Conservation (phyloP, 1,140 invertebrate species). For the Dermatophagoides farinae region DNA sequence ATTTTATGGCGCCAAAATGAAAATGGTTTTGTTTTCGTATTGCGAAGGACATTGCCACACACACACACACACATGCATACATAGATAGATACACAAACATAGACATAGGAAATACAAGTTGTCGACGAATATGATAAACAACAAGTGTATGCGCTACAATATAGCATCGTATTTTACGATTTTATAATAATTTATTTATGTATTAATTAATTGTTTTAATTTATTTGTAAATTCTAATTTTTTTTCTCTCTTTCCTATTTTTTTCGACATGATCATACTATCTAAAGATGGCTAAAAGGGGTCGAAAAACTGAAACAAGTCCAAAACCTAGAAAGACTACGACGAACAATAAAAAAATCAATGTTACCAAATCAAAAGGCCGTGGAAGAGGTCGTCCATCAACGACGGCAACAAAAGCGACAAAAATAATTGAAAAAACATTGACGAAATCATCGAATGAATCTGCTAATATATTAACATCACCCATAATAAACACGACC, state of each 20-base stretch:
- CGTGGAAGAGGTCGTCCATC: not conserved
- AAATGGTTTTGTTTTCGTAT: not conserved
- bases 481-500: not conserved
- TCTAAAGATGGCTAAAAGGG: constrained; percentile 5
- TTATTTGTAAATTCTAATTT: not conserved
- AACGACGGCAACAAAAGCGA: not conserved
- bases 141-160: not conserved
- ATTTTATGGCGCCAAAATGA: not conserved
- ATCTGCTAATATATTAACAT: not conserved
- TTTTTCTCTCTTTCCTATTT: not conserved
- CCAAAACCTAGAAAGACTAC: not conserved
- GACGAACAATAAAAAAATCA: not conserved
- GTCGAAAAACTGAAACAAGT: not conserved
- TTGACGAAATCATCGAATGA: too few relatives aligned
- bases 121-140: too few relatives aligned
- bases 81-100: too few relatives aligned
- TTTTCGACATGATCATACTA: not conserved
- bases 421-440: not conserved
- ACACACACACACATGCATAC: too few relatives aligned
- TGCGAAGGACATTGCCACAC: not conserved
- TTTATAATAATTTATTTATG: too few relatives aligned
- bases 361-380: too few relatives aligned
- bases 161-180: not conserved
- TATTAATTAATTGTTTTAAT: not conserved
- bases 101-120: too few relatives aligned